Conservation (phyloP, 1,140 invertebrate genomes). For the Atta texana region DNA sequence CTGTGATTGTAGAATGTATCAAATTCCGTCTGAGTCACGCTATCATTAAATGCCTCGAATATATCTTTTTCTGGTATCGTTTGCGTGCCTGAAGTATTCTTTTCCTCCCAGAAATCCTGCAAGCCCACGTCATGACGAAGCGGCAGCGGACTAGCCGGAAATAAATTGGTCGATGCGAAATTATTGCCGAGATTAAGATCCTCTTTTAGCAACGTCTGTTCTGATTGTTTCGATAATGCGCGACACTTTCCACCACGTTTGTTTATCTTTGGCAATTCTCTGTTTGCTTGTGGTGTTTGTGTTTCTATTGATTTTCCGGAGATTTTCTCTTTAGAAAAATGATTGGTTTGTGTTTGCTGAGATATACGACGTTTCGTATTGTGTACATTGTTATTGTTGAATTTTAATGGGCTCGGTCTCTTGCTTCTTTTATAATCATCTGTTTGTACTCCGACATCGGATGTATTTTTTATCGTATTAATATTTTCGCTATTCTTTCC, state of each 20-base stretch:
- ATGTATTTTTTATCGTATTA: conserved; percentile 68
- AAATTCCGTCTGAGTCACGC: conserved; percentile 79
- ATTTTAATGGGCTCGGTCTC: conserved; percentile 72
- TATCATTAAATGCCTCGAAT: conserved; percentile 81
- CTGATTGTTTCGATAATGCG: conserved; percentile 63
- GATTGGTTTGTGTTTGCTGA: conserved; percentile 86
- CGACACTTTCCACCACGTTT: conserved; percentile 72
- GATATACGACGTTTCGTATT: conserved; percentile 81
- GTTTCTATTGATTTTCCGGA: conserved; percentile 84
- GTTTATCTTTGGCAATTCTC: conserved; percentile 71
- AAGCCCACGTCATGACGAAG: conserved; percentile 82
- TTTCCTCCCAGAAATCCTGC: conserved; percentile 85
- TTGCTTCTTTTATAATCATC: conserved; percentile 79
- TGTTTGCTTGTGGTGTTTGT: conserved; percentile 81
- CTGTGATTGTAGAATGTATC: conserved; percentile 76
- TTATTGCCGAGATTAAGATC: conserved; percentile 78
- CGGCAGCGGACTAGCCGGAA: conserved; percentile 82
- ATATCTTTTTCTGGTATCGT: conserved; percentile 82
- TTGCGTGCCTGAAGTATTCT: conserved; percentile 84
- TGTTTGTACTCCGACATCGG: conserved; percentile 82
- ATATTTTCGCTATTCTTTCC: conserved; percentile 1
- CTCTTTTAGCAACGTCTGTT: conserved; percentile 74
- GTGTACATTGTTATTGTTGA: conserved; percentile 69
- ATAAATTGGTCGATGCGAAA: conserved; percentile 83
- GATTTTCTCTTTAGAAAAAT: conserved; percentile 76